A percentile compares a stretch with the other conserved stretches of the same genome.
Conservation (phyloP, 2,888 invertebrate genomes). For the Hemistola chrysoprasaria region DNA sequence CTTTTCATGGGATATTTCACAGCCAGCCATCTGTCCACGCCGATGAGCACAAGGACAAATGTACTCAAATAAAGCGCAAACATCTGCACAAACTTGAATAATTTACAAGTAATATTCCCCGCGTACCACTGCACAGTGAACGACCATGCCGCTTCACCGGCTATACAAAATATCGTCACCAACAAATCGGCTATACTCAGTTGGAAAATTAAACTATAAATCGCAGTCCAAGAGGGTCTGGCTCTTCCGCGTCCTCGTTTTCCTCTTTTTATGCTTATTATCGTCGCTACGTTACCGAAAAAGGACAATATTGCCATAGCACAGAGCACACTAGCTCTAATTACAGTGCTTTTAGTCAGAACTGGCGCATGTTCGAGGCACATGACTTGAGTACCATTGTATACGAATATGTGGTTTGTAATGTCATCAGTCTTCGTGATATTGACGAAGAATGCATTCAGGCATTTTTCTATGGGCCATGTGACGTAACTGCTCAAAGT, state of each 20-base stretch:
- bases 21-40: slow-evolving; percentile 90
- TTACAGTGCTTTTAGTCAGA: slow-evolving; percentile 83
- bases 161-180: slow-evolving; percentile 91
- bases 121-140: slow-evolving; percentile 91
- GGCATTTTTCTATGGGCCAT: slow-evolving; percentile 67
- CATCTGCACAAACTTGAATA: slow-evolving; percentile 91
- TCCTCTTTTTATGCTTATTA: slow-evolving; percentile 87
- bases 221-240: slow-evolving; percentile 85
- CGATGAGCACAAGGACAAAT: slow-evolving; percentile 91
- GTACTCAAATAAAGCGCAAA: slow-evolving; percentile 92
- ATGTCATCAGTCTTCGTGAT: slow-evolving; percentile 45
- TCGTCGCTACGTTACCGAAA: slow-evolving; percentile 88
- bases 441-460: slow-evolving; percentile 51
- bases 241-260: slow-evolving; percentile 80
- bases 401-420: slow-evolving; percentile 41
- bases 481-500: slow-evolving; percentile 35
- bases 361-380: slow-evolving; percentile 86
- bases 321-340: slow-evolving; percentile 85
- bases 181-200: slow-evolving; percentile 91
- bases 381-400: slow-evolving; percentile 58
- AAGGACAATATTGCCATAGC: slow-evolving; percentile 88
- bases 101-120: slow-evolving; percentile 88
- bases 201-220: slow-evolving; percentile 90
- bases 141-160: slow-evolving; percentile 91
- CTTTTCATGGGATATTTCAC: slow-evolving; percentile 91